phyloP scores from a whole-genome alignment of 2,797 vertebrate genomes.

The Austrolebias charrua region DNA sequence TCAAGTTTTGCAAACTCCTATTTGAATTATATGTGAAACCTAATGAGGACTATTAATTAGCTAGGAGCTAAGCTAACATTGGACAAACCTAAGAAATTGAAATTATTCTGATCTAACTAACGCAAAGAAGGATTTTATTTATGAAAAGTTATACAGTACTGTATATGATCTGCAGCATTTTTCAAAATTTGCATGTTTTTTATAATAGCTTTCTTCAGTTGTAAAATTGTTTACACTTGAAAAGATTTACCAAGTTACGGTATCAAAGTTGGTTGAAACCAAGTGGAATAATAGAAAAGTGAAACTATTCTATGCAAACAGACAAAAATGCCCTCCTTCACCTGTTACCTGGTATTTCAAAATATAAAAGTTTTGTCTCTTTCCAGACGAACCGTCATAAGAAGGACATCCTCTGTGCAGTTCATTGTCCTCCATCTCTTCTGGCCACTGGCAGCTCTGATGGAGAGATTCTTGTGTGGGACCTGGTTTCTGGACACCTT shows the following conservation, averaged over 20 bases:
- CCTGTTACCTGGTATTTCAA: neutral
- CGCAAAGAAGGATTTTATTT: neutral
- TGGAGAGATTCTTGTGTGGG: slow-evolving; percentile 82
- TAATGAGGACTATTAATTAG: too few species aligned
- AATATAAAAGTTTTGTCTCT: slow-evolving; percentile 12
- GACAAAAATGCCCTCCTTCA: too few species aligned
- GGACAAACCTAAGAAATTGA: neutral
- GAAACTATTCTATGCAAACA: neutral
- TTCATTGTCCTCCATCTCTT: slow-evolving; percentile 76
- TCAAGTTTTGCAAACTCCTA: too few species aligned
- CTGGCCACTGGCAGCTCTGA: slow-evolving; percentile 78
- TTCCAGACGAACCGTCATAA: slow-evolving; percentile 70
- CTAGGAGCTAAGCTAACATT: neutral
- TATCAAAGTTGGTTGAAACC: neutral
- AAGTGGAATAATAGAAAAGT: neutral
- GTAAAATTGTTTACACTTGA: neutral
- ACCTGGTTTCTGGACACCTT: slow-evolving; percentile 73
- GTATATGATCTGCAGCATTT: neutral
- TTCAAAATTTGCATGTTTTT: neutral
- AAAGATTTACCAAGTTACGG: neutral
- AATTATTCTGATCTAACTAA: neutral
- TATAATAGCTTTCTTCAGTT: neutral
- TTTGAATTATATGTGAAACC: too few species aligned
- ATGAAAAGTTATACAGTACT: neutral
- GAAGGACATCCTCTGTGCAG: slow-evolving; percentile 77